These are phyloP conservation scores for Siderastrea siderea DNA, from an alignment of 92 coral and sea anemone species.

Conservation along the genomic window DNA sequence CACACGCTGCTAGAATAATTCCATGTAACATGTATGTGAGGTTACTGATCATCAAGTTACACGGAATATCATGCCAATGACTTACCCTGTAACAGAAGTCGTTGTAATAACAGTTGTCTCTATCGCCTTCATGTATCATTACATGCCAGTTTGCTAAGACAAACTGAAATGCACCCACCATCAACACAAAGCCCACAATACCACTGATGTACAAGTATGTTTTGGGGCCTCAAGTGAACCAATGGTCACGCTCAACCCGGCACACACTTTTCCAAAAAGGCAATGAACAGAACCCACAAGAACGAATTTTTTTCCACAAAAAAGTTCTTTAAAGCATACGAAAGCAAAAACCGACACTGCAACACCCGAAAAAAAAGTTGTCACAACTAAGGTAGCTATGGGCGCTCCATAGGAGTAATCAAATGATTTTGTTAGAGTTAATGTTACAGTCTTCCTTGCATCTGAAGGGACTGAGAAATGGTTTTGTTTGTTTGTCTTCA, in stretches of 20 bases:
- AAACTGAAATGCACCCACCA: constrained; percentile 88
- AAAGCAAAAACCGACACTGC: constrained; percentile 76
- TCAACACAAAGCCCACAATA: constrained; percentile 84
- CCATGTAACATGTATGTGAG: constrained; percentile 83
- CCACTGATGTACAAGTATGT: constrained; percentile 77
- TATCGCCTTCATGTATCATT: constrained; percentile 81
- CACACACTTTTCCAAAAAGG: not conserved
- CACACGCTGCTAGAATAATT: constrained; percentile 74
- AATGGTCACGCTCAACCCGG: constrained; percentile 44
- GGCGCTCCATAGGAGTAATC: constrained; percentile 72
- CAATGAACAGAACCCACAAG: too few relatives aligned
- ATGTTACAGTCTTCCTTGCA: constrained; percentile 58
- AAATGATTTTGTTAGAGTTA: constrained; percentile 61
- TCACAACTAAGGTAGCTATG: constrained; percentile 56
- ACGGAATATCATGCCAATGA: constrained; percentile 73
- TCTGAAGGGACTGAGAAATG: too few relatives aligned
- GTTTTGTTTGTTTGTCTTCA: not conserved
- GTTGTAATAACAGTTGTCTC: constrained; percentile 88
- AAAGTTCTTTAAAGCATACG: constrained; percentile 70
- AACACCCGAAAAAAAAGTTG: constrained; percentile 66
- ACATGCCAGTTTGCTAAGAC: constrained; percentile 82
- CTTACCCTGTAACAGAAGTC: constrained; percentile 88
- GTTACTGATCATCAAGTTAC: constrained; percentile 91
- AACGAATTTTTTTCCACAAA: constrained; percentile 3
- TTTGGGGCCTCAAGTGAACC: constrained; percentile 74